Evolutionary conservation across 2,797 vertebrate species (phyloP).

Genomic region (Mastacembelus armatus): DNA sequence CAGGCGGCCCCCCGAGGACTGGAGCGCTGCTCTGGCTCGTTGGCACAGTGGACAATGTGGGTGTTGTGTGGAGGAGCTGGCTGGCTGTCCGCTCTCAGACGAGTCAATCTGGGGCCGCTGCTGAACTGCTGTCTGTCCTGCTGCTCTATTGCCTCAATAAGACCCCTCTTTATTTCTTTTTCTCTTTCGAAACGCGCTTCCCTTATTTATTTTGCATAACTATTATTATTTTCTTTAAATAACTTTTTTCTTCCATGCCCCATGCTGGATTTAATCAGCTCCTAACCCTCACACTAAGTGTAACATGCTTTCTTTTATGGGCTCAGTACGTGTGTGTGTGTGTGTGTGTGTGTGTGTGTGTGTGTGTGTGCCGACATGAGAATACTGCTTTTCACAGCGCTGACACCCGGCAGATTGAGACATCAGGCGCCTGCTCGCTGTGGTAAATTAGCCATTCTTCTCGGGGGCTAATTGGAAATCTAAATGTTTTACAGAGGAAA

Average conservation of each 20-base stretch:
- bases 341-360: slow-evolving; percentile 80
- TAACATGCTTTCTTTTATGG: slow-evolving; percentile 48
- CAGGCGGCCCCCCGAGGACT: slow-evolving; percentile 77
- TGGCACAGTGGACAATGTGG: slow-evolving; percentile 85
- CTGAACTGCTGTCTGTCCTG: slow-evolving; percentile 67
- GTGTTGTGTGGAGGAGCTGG: slow-evolving; percentile 78
- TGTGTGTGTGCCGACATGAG: slow-evolving; percentile 80
- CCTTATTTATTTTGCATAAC: slow-evolving; percentile 55
- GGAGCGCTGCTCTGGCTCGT: slow-evolving; percentile 81
- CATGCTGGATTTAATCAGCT: slow-evolving; percentile 41
- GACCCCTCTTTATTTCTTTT: slow-evolving; percentile 58
- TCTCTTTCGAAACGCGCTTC: slow-evolving; percentile 22
- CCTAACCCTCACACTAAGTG: slow-evolving; percentile 26
- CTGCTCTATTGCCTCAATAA: slow-evolving; percentile 61
- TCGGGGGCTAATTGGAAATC: slow-evolving; percentile 94
- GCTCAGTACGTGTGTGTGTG: slow-evolving; percentile 70
- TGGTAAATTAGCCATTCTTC: slow-evolving; percentile 95
- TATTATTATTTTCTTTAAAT: slow-evolving; percentile 32
- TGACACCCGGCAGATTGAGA: slow-evolving; percentile 98
- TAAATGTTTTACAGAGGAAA: slow-evolving; percentile 89
- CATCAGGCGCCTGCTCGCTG: slow-evolving; percentile 89
- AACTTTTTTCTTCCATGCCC: slow-evolving; percentile 29
- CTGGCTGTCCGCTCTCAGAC: slow-evolving; percentile 68
- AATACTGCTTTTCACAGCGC: slow-evolving; percentile 89
- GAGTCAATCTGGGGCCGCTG: slow-evolving; percentile 78